These are phyloP conservation scores for Solea solea DNA, from an alignment of 2,113 vertebrate genomes.

Conservation along the genomic window DNA sequence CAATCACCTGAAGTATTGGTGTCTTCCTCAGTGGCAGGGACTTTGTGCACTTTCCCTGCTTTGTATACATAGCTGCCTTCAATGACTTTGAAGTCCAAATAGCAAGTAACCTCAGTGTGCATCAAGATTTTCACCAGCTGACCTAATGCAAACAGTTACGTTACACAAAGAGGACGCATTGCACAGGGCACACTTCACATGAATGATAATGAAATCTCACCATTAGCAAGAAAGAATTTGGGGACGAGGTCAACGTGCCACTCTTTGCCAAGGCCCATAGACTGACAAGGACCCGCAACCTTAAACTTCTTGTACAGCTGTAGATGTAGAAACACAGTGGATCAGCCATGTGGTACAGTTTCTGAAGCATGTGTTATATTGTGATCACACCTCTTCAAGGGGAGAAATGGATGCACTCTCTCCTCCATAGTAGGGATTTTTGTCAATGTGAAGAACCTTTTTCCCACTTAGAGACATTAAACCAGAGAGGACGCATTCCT, in stretches of 20 bases:
- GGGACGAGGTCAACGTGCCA: conserved; percentile 85
- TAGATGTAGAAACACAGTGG: not conserved
- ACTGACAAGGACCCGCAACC: conserved; percentile 59
- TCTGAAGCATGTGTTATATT: not conserved
- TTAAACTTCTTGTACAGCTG: conserved; percentile 81
- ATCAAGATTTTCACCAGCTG: conserved; percentile 94
- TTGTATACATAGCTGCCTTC: conserved; percentile 94
- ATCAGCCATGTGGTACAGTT: not conserved
- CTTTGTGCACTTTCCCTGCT: conserved; percentile 93
- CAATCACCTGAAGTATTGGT: conserved; percentile 88
- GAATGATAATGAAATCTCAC: conserved; percentile 46
- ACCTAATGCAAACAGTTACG: conserved; percentile 77
- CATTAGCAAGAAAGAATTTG: conserved; percentile 81
- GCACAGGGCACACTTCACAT: not conserved
- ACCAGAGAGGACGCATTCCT: conserved; percentile 84
- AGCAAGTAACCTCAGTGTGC: conserved; percentile 94
- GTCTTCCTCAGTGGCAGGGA: conserved; percentile 92
- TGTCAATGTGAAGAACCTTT: conserved; percentile 85
- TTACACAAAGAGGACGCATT: not conserved
- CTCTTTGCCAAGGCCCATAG: conserved; percentile 76
- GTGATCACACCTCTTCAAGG: conserved; percentile 76
- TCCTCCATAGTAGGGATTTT: conserved; percentile 81
- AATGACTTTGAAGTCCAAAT: conserved; percentile 96
- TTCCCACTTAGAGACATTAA: conserved; percentile 82
- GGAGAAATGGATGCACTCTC: conserved; percentile 79